A percentile compares a stretch with the other conserved stretches of the same genome.
phyloP scores from a whole-genome alignment of 2,113 vertebrate species.

The Urocynchramus pylzowi region DNA sequence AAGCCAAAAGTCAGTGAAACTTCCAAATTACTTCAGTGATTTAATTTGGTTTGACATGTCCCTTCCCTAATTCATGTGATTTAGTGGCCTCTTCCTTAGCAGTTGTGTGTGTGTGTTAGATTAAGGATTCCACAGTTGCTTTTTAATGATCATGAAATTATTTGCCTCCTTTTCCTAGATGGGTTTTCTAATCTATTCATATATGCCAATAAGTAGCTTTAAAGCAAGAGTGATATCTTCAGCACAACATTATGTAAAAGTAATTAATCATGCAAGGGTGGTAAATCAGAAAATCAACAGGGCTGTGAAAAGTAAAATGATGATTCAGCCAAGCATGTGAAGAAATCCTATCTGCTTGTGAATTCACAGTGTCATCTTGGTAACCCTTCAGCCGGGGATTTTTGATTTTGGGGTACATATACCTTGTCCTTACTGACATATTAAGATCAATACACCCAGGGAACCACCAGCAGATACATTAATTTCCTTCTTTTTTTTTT shows the following conservation, averaged over 20 bases:
- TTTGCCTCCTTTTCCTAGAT: slow-evolving; percentile 18
- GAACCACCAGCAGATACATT: not conserved
- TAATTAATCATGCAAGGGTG: slow-evolving; percentile 19
- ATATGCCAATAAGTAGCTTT: slow-evolving; percentile 17
- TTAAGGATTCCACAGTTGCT: not conserved
- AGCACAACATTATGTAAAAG: slow-evolving; percentile 15
- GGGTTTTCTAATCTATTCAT: not conserved
- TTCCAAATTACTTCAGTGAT: not conserved
- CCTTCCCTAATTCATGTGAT: not conserved
- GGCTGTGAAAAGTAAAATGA: not conserved
- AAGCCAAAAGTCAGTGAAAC: not conserved
- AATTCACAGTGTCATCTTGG: not conserved
- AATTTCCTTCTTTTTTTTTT: not conserved
- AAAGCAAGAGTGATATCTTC: slow-evolving; percentile 43
- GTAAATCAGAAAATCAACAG: slow-evolving; percentile 42
- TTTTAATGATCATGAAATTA: slow-evolving; percentile 2
- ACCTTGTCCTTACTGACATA: not conserved
- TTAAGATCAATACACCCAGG: too few relatives aligned
- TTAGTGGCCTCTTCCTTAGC: not conserved
- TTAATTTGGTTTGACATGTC: not conserved
- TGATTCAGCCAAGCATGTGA: not conserved
- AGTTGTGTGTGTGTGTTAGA: not conserved
- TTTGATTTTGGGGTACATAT: not conserved
- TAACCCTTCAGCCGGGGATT: not conserved
- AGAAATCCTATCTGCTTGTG: not conserved